Conservation (phyloP, 2,797 vertebrate species). For the Notolabrus celidotus region DNA sequence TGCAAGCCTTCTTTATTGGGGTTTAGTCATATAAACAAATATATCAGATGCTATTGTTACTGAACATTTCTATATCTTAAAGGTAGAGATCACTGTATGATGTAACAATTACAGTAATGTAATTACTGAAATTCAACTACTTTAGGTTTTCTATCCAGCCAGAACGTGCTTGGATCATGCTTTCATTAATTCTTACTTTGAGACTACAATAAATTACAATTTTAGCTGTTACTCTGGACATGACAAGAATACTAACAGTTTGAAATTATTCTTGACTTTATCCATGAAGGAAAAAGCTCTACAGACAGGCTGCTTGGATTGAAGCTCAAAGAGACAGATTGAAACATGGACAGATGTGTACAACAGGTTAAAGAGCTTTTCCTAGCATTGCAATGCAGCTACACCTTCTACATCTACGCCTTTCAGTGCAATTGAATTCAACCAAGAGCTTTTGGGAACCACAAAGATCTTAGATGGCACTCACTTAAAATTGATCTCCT, state of each 20-base stretch:
- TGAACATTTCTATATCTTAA: too few relatives aligned
- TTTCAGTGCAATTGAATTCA: conserved; percentile 68
- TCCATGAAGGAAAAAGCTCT: conserved; percentile 52
- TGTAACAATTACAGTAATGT: too few relatives aligned
- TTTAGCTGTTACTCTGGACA: conserved; percentile 8
- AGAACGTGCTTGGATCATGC: too few relatives aligned
- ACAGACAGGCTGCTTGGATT: conserved; percentile 46
- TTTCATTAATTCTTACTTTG: conserved; percentile 17
- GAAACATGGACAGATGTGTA: conserved; percentile 66
- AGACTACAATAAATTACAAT: too few relatives aligned
- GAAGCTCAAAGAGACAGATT: conserved; percentile 67
- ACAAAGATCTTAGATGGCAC: conserved; percentile 66
- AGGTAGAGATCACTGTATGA: too few relatives aligned
- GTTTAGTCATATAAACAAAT: too few relatives aligned
- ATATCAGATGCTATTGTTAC: too few relatives aligned
- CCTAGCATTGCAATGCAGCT: conserved; percentile 66
- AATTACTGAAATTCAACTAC: too few relatives aligned
- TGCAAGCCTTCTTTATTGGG: too few relatives aligned
- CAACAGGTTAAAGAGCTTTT: conserved; percentile 67
- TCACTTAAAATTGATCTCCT: conserved; percentile 73
- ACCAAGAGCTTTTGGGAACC: conserved; percentile 64
- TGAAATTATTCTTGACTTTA: conserved; percentile 24
- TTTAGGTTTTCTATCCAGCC: too few relatives aligned
- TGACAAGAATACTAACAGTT: conserved; percentile 26
- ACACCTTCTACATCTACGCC: conserved; percentile 38